Percentiles rank a stretch among this genome's conserved stretches.
These are phyloP conservation scores for Sesamia inferens DNA, from an alignment of 2,888 invertebrate genomes.

Conservation along the genomic window DNA sequence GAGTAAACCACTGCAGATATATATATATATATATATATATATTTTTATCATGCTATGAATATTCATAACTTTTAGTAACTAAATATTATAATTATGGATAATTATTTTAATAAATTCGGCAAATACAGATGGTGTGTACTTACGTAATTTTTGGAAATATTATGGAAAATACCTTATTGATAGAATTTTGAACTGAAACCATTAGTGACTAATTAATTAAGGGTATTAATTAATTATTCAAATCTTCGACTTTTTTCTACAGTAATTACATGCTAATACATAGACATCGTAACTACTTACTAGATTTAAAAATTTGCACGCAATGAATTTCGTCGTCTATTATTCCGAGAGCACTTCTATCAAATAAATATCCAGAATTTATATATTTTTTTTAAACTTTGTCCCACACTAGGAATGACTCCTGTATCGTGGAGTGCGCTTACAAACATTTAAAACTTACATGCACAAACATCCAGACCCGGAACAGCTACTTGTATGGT, in stretches of 20 bases:
- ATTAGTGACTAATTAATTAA: not conserved
- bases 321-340: not conserved
- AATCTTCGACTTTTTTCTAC: not conserved
- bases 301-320: not conserved
- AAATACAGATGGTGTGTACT: not conserved
- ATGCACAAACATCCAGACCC: too few species aligned
- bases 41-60: not conserved
- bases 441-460: too few species aligned
- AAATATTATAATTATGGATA: not conserved
- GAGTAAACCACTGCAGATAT: not conserved
- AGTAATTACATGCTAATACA: too few species aligned
- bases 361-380: too few species aligned
- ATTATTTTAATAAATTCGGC: not conserved
- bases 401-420: too few species aligned
- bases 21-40: too few species aligned
- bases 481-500: too few species aligned
- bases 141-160: not conserved
- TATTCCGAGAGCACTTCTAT: constrained; percentile 1
- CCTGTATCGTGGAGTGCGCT: too few species aligned
- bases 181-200: not conserved
- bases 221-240: not conserved
- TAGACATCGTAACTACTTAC: not conserved
- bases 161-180: not conserved
- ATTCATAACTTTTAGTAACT: not conserved
- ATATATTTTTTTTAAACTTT: too few species aligned